These are phyloP conservation scores for Prorops nasuta DNA, from an alignment of 1,140 invertebrate species.

Conservation along the genomic window DNA sequence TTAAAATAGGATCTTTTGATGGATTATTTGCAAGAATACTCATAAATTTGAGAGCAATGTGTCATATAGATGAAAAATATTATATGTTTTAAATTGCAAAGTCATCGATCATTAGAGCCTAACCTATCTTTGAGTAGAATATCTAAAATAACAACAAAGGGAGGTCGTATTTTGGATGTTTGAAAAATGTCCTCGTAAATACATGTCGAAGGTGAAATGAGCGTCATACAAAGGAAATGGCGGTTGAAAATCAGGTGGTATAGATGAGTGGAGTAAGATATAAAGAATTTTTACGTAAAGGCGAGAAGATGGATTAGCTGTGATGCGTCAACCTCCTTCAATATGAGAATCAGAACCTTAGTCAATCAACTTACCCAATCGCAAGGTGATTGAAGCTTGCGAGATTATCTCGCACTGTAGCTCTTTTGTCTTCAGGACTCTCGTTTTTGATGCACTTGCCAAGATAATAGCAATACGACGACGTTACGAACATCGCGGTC, in stretches of 20 bases:
- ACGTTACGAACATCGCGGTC: slow-evolving; percentile 44
- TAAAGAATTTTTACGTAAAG: no score
- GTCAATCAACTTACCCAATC: no score
- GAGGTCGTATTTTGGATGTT: slow-evolving; percentile 3
- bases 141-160: slow-evolving; percentile 26
- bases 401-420: slow-evolving; percentile 15
- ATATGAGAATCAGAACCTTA: not conserved
- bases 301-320: not conserved
- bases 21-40: no score
- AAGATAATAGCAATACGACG: slow-evolving; percentile 25
- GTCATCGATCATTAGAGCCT: slow-evolving; percentile 32
- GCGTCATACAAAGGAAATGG: slow-evolving; percentile 1
- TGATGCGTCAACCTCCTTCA: not conserved
- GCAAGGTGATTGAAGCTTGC: no score
- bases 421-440: slow-evolving; percentile 18
- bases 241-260: slow-evolving; percentile 6
- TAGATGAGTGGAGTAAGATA: no score
- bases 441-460: slow-evolving; percentile 30
- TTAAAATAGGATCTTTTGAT: no score
- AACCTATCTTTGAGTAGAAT: slow-evolving; percentile 27
- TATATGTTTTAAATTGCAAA: slow-evolving; percentile 42
- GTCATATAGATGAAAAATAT: no score
- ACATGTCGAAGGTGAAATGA: slow-evolving; percentile 7
- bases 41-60: no score
- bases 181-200: slow-evolving; percentile 5